phyloP scores from a whole-genome alignment of 2,113 vertebrate species.

The Scopus umbretta region DNA sequence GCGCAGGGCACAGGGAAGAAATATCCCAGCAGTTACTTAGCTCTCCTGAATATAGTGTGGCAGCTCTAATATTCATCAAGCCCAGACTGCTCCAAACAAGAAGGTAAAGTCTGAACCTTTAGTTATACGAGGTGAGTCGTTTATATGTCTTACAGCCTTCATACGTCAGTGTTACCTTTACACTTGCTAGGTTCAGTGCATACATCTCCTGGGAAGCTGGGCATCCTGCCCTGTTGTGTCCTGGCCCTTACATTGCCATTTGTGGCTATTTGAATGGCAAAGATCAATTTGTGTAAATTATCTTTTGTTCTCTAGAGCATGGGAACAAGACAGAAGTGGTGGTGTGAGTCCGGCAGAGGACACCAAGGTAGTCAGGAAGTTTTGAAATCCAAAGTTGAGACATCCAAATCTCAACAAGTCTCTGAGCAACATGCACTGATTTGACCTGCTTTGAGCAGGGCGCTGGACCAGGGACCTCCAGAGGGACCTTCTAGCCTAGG shows the following conservation, averaged over 20 bases:
- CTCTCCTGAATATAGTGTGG: background rate
- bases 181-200: background rate
- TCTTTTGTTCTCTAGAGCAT: background rate
- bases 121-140: fast-evolving
- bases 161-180: background rate
- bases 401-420: background rate
- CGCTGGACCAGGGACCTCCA: background rate
- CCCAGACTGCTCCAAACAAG: background rate
- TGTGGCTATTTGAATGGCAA: background rate
- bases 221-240: background rate
- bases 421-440: background rate
- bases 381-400: background rate
- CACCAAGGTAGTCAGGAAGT: background rate
- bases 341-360: background rate
- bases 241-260: background rate
- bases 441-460: background rate
- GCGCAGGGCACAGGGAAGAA: background rate
- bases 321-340: background rate
- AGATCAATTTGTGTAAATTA: background rate
- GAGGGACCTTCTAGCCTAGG: background rate
- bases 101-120: background rate
- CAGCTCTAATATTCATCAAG: background rate
- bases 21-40: background rate
- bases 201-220: background rate
- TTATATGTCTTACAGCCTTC: background rate